Percentiles rank a stretch among this genome's conserved stretches.
Conservation (phyloP, 2,113 vertebrate genomes). For the Engystomops pustulosus region DNA sequence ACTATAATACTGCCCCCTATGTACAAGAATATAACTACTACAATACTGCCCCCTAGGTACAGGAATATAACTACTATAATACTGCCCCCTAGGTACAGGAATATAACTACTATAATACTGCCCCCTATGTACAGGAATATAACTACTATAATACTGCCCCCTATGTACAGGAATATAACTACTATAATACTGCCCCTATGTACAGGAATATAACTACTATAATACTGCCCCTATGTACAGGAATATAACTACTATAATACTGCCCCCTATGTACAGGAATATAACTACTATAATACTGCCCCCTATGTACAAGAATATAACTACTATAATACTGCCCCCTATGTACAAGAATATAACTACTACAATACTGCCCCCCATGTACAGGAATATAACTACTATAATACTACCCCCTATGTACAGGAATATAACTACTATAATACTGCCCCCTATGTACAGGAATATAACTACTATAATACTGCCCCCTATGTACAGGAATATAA, state of each 20-base stretch:
- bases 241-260: not conserved
- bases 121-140: constrained; percentile 6
- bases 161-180: constrained; percentile 4
- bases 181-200: not conserved
- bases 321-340: not conserved
- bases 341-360: too few species aligned
- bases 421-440: not conserved
- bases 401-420: not conserved
- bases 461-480: constrained; percentile 5
- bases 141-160: constrained; percentile 7
- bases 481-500: constrained; percentile 14
- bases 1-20: constrained; percentile 9
- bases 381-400: constrained; percentile 16
- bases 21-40: not conserved
- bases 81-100: not conserved
- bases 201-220: not conserved
- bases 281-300: constrained; percentile 5
- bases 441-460: not conserved
- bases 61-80: constrained; percentile 11
- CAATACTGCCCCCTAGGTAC: not conserved
- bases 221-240: not conserved
- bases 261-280: not conserved
- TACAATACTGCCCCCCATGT: not conserved
- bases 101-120: constrained; percentile 18
- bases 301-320: not conserved